Percentiles rank a stretch among this genome's conserved stretches.
phyloP scores from a whole-genome alignment of 2,888 invertebrate species.

The Ennomos fuscantarius region DNA sequence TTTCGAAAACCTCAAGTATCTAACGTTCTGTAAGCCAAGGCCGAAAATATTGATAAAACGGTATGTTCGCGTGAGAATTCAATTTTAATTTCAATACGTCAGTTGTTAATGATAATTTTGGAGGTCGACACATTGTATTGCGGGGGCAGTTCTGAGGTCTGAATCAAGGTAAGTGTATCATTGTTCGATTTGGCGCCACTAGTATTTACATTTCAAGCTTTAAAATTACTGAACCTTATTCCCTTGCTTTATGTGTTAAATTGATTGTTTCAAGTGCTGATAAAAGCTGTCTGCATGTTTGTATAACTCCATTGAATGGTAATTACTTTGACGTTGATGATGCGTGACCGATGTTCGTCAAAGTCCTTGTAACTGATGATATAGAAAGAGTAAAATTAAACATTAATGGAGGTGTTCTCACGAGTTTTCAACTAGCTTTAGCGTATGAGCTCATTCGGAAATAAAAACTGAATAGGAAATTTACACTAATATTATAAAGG shows the following conservation, averaged over 20 bases:
- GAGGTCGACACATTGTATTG: conserved; percentile 72
- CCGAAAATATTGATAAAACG: conserved; percentile 21
- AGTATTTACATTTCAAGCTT: conserved; percentile 1
- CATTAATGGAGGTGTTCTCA: conserved; percentile 43
- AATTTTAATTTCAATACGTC: conserved; percentile 28
- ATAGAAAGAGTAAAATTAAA: conserved; percentile 46
- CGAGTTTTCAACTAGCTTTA: conserved; percentile 31
- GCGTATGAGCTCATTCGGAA: neutral
- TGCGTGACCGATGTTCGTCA: conserved; percentile 58
- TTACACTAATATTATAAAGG: no score
- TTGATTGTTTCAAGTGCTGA: neutral
- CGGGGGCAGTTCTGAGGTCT: conserved; percentile 62
- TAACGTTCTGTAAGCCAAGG: conserved; percentile 15
- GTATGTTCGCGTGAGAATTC: conserved; percentile 33
- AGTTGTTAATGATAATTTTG: conserved; percentile 39
- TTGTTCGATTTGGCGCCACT: conserved; percentile 49
- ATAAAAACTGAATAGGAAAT: no score
- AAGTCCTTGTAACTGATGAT: conserved; percentile 58
- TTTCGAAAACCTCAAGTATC: no score
- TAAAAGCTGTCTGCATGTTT: conserved; percentile 21
- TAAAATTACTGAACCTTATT: conserved; percentile 16
- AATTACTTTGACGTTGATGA: conserved; percentile 64
- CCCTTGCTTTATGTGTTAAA: conserved; percentile 8
- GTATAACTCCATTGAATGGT: conserved; percentile 57
- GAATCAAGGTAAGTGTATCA: conserved; percentile 60